Base-by-base conservation (phyloP, 2,113 vertebrate genomes). In the Bostrychus sinensis region DNA sequence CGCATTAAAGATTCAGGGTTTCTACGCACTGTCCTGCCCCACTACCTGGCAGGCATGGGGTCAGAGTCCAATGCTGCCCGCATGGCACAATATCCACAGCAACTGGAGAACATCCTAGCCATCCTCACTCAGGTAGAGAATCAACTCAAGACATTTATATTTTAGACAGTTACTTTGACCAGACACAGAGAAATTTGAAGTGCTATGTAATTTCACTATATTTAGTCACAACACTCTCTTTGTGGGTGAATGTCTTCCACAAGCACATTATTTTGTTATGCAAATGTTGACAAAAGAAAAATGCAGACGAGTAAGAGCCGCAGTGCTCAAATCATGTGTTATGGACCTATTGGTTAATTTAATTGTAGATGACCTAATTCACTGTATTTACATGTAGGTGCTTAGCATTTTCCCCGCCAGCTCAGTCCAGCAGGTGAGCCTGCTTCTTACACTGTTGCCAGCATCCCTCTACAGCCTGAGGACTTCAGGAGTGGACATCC, bases 1-100 rank as follows among this genome's bases (percentile, higher is more conserved):
- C 23, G 89, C 54, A 60, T 98, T 38, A 98, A 94, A 79, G 93
- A 96, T 22, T 97, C 96, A 14, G 68, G 12, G 25, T 98, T 96
- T 78, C 91, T 97, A 67, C 88, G 72, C 58, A 81, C 86, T 14
- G 78, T 89, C 57, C 89, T 98, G 50, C 94, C 95, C 0, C 45
- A 79, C 28, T 95, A 95, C 14, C 85, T 96, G 45, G 90, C 56
- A 25, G 89, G 91, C 56, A 95, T 95, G 92, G 71, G 69, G 58
- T 93, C 91, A 5, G 92, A 97, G 69, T 48, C 50, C 23, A 38
- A 64, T 46, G 74, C 86, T 9, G 71, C 43, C 17, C 81, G 88
- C 67, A 89, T 92, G 67, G 79, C 75, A 28, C 86, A 91, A 17
- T 96, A 93, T 74, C 93, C 95, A 2, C 77, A 89, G 51, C 91